phyloP scores from a whole-genome alignment of 2,113 vertebrate species.

The Xerus inauris region DNA sequence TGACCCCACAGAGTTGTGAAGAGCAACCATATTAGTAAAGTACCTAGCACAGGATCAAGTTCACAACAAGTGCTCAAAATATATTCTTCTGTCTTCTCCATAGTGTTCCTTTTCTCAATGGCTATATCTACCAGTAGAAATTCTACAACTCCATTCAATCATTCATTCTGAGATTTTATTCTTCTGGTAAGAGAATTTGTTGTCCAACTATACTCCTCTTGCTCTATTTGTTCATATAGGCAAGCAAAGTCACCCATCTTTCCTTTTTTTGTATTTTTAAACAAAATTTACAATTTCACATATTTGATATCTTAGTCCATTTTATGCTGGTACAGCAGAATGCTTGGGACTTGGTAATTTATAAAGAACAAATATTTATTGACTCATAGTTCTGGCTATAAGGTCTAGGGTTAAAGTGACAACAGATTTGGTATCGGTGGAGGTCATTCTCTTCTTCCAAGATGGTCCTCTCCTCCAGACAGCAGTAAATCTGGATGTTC shows the following conservation, averaged over 20 bases:
- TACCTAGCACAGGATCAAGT: too few relatives aligned
- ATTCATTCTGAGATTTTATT: neutral
- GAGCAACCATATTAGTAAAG: neutral
- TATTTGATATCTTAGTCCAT: neutral
- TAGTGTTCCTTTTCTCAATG: neutral
- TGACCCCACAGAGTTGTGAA: neutral
- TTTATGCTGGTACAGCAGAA: neutral
- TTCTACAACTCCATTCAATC: neutral
- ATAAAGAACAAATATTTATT: neutral
- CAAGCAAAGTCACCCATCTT: neutral
- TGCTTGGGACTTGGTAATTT: neutral
- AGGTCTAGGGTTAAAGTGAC: neutral
- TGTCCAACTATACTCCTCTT: neutral
- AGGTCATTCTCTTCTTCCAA: neutral
- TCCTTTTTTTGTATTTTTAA: neutral
- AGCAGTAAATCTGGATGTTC: neutral
- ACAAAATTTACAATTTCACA: neutral
- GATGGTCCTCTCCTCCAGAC: neutral
- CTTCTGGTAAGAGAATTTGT: neutral
- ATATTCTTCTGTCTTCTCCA: accelerated
- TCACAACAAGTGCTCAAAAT: neutral
- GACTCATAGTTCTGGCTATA: too few relatives aligned
- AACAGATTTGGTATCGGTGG: neutral
- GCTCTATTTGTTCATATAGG: neutral
- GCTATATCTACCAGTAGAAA: neutral